These are phyloP conservation scores for Stichopus horrens DNA, from an alignment of 53 echinoderm and acorn worm species.

Conservation along the genomic window DNA sequence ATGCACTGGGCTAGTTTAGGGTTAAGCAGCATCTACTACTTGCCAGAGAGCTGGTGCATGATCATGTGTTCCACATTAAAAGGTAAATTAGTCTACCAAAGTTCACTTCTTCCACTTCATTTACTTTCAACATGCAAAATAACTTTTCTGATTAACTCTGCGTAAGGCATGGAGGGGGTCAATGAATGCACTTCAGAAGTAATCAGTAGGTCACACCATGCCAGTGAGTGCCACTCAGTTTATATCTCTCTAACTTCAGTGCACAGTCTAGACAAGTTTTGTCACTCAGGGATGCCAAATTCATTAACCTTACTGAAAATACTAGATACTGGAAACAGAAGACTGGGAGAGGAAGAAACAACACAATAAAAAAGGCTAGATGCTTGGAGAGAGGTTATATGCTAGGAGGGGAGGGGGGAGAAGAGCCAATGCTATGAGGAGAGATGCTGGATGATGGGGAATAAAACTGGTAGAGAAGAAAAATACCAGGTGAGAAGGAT, in stretches of 20 bases:
- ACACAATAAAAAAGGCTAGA: neutral
- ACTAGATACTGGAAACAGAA: neutral
- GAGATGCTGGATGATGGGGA: too few relatives aligned
- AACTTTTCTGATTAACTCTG: neutral
- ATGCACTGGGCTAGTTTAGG: too few relatives aligned
- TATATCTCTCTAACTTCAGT: too few relatives aligned
- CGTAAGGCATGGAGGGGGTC: neutral
- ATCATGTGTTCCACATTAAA: neutral
- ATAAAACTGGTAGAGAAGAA: too few relatives aligned
- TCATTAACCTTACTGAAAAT: too few relatives aligned
- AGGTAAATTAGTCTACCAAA: slow-evolving; percentile 3
- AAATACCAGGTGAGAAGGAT: too few relatives aligned
- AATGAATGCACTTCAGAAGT: neutral
- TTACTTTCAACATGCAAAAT: neutral
- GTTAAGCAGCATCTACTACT: too few relatives aligned
- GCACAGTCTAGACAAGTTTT: too few relatives aligned
- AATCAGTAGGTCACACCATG: neutral
- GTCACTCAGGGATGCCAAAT: too few relatives aligned
- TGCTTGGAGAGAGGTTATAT: neutral
- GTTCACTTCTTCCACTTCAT: neutral
- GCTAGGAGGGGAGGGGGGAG: neutral
- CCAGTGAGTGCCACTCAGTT: too few relatives aligned
- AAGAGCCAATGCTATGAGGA: neutral
- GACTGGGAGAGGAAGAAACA: neutral
- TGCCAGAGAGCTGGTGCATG: too few relatives aligned